Base-by-base conservation (phyloP, 2,797 vertebrate species). In the Coccyzus lansbergi region DNA sequence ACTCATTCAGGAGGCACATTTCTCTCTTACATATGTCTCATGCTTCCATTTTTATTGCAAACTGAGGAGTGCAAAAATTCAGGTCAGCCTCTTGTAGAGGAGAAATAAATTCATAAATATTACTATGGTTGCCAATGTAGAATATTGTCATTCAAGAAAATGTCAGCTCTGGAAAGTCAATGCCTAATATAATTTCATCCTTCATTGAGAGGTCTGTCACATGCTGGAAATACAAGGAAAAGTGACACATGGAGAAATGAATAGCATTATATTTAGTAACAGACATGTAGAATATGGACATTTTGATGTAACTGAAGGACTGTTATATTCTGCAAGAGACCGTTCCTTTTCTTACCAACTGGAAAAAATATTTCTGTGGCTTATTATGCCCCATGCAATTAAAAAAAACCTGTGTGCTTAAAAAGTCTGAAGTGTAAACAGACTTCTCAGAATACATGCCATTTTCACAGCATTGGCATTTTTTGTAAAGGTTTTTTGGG, bases 81-180 rank as follows among this genome's bases (percentile, higher is more conserved):
- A 96, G 65, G 83, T 93, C 69, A 58, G 49, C 34, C 36, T 75
- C 34, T 60, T 77, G 18, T 34, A 49, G 24, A 16, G 16, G 15
- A 29, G 38, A 82, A 91, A 86, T 83, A 36, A 89, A 81, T 79
- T 94, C 28, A 44, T 59, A 72, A 93, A 78, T 72, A 74, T 63
- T 75, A 74, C 53, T 77, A 51, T 38, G 29, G 20, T 67, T 71
- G 26, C 49, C 40, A 76, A 14, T 34, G 42, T 36, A 83, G 67
- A 83, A 83, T 71, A 77, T 40, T 90, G 53, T 69, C 46, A 82
- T 83, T 95, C 77, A 88, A 82, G 56, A 94, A 86, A 84, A 79
- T 49, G 64, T 82, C 10, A 12, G 44, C 62, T 87, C 58, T 85
- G 60, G 38, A 71, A 95, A 91, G 38, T 55, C 82, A 81, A 15